A percentile compares a stretch with the other conserved stretches of the same genome.
These are phyloP conservation scores for Agelaius tricolor DNA, from an alignment of 2,113 vertebrate species.

Conservation along the genomic window DNA sequence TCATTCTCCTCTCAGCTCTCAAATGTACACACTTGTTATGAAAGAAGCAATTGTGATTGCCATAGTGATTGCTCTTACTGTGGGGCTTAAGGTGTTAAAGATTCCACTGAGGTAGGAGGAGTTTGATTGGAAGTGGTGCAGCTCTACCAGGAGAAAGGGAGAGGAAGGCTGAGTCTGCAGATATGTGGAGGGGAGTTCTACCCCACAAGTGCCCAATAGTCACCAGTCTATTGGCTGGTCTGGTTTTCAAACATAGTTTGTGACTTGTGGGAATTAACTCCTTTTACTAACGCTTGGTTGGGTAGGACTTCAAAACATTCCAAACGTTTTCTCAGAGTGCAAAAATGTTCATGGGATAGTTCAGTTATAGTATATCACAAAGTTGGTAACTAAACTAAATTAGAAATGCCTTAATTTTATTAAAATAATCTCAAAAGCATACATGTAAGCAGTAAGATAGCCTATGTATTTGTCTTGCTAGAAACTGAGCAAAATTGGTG, in stretches of 20 bases:
- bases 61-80: accelerated
- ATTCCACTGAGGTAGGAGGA: background rate
- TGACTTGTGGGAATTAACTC: background rate
- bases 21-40: background rate
- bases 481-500: background rate
- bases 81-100: background rate
- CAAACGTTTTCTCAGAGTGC: background rate
- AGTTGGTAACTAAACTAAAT: background rate
- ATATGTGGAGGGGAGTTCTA: background rate
- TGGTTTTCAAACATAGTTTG: background rate
- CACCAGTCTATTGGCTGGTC: background rate
- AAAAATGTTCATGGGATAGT: background rate
- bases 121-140: background rate
- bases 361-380: background rate
- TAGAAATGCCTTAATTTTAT: background rate
- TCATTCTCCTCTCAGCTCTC: background rate
- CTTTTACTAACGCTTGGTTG: background rate
- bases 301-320: background rate
- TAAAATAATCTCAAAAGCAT: background rate
- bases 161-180: background rate
- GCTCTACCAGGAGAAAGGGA: background rate
- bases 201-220: background rate
- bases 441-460: background rate
- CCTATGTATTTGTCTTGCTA: background rate
- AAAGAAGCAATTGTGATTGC: background rate